Base-by-base conservation (phyloP, 2,888 invertebrate genomes). In the Sphinx pinastri region DNA sequence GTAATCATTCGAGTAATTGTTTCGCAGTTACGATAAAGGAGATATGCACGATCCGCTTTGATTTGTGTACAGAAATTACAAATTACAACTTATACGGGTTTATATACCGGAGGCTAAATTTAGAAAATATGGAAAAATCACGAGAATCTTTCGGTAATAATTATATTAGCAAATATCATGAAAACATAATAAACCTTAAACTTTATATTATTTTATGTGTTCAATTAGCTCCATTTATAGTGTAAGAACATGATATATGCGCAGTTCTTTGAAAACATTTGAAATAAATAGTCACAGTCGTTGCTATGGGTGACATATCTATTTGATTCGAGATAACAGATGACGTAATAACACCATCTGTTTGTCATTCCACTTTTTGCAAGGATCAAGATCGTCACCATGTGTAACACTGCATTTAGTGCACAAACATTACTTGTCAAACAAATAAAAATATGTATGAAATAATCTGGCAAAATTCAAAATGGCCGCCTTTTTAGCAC, bases 251-350 rank as follows among this genome's bases (percentile, higher is more conserved):
- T 10, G 11, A 51, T 12, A 51, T 13, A 1, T 19, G 10, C 55
- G n/a, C 11, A 55, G 19, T 55, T 54, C 38, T 38, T 12, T 63
- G 47, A 19, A 63, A 19, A 13, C 13, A 47, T 49, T 47, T 54
- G 54, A n/a, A 54, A 54, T 16, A 54, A 16, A 52, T 52, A 54
- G 16, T 38, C 38, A 38, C 38, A 8, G 11, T 25, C 19, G 19
- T 63, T 63, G 63, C 63, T 19, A 63, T 47, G 49, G 16, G 49
- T 47, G 19, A 63, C 63, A 63, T 60, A 60, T 63, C 49, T 47
- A 68, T 72, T 77, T 47, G 60, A 63, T 73, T 75, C 75, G 68
- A 68, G 74, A 73, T 75, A 19, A 55, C 55, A 69, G 72, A 63
- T 49, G 47, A 49, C 63, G 60, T 10, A 60, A 60, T 19, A 12